Evolutionary conservation across 2,113 vertebrate genomes (phyloP).

Genomic region (Sinocyclocheilus rhinocerous): DNA sequence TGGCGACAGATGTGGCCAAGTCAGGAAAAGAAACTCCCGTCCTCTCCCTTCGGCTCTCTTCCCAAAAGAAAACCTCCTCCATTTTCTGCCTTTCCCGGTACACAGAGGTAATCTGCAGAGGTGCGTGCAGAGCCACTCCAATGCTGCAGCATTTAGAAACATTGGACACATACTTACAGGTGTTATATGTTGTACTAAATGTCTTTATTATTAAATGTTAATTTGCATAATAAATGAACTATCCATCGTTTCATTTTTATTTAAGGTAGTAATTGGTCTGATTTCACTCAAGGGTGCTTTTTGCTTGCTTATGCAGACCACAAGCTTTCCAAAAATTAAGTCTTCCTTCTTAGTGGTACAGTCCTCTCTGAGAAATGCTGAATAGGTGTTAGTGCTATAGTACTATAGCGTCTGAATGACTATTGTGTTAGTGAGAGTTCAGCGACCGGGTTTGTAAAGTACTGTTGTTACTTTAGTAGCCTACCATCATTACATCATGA

Average conservation of each 20-base stretch:
- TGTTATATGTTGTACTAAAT: background rate
- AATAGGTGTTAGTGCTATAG: background rate
- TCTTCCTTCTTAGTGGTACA: background rate
- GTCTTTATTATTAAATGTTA: background rate
- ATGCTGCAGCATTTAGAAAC: constrained; percentile 2
- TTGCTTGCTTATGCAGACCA: background rate
- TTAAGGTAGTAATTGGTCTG: background rate
- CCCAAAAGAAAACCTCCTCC: constrained; percentile 45
- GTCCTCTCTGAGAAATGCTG: constrained; percentile 3
- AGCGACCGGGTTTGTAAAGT: background rate
- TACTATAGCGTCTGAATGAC: no score
- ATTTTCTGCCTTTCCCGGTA: constrained; percentile 35
- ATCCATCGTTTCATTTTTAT: background rate
- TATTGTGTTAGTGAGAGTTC: background rate
- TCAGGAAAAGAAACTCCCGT: constrained; percentile 30
- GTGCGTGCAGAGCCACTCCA: background rate
- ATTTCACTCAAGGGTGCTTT: background rate
- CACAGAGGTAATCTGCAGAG: constrained; percentile 8
- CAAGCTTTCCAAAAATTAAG: background rate
- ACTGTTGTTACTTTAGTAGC: background rate
- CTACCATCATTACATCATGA: background rate
- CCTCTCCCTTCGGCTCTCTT: constrained; percentile 28
- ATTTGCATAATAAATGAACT: background rate
- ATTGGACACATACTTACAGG: background rate
- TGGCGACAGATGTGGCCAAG: constrained; percentile 57